A percentile compares a stretch with the other conserved stretches of the same genome.
These are phyloP conservation scores for Thunnus maccoyii DNA, from an alignment of 2,113 vertebrate species.

Conservation along the genomic window DNA sequence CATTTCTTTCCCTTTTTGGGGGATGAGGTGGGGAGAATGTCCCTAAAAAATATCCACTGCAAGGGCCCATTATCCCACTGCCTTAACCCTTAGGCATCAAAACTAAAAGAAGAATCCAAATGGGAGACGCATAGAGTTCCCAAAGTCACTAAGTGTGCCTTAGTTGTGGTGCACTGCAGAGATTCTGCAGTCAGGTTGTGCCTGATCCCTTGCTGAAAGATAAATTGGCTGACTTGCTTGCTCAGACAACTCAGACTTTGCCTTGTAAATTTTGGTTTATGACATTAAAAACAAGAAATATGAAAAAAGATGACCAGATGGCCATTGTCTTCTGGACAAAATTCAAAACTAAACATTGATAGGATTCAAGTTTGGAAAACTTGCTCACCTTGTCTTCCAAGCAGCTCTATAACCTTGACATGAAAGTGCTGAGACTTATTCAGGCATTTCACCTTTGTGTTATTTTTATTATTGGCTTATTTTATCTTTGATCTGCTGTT, in stretches of 20 bases:
- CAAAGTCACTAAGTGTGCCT: conserved; percentile 24
- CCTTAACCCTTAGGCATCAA: conserved; percentile 5
- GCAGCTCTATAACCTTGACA: conserved; percentile 11
- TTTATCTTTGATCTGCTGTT: background rate
- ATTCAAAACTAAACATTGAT: conserved; percentile 7
- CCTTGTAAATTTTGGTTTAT: conserved; percentile 60
- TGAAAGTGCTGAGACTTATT: conserved; percentile 3
- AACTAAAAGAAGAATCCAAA: conserved; percentile 40
- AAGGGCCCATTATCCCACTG: conserved; percentile 11
- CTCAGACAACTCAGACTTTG: conserved; percentile 15
- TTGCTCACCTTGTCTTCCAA: conserved; percentile 13
- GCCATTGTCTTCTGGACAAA: background rate
- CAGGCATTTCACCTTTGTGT: background rate
- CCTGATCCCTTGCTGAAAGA: conserved; percentile 4
- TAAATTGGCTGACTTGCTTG: conserved; percentile 21
- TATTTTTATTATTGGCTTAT: background rate
- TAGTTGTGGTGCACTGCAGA: conserved; percentile 40
- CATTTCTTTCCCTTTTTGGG: conserved; percentile 32
- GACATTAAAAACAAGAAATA: conserved; percentile 13
- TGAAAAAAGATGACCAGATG: conserved; percentile 2
- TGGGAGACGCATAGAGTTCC: conserved; percentile 6
- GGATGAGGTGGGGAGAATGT: conserved; percentile 19
- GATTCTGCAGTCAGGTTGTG: conserved; percentile 13
- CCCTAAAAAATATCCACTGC: conserved; percentile 35
- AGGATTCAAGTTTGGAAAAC: conserved; percentile 2